Evolutionary conservation across 1,140 invertebrate species (phyloP).

Genomic region (Zophobas atratus): DNA sequence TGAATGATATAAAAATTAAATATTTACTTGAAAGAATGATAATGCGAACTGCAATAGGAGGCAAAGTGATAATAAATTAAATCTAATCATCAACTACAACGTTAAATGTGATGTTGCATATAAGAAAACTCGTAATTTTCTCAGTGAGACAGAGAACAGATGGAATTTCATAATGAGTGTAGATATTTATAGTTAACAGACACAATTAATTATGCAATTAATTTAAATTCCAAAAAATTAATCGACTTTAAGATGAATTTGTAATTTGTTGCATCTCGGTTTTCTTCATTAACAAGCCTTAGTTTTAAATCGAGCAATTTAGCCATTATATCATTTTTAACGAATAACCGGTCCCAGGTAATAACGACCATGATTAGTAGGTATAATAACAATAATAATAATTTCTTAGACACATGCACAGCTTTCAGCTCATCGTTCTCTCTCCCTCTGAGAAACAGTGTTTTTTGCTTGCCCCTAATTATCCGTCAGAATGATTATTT

Average conservation of each 20-base stretch:
- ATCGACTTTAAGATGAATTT: background rate
- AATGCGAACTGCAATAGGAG: too few species aligned
- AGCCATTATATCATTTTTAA: conserved; percentile 42
- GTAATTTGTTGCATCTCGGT: background rate
- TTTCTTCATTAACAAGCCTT: conserved; percentile 20
- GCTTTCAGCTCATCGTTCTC: conserved; percentile 2
- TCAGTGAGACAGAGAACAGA: too few species aligned
- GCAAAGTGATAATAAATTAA: too few species aligned
- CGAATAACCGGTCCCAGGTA: conserved; percentile 27
- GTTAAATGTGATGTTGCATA: too few species aligned
- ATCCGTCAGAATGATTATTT: conserved; percentile 11
- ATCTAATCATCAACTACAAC: too few species aligned
- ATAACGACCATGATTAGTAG: conserved; percentile 38
- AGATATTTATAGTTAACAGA: too few species aligned
- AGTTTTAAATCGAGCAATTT: conserved; percentile 20
- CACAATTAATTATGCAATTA: background rate
- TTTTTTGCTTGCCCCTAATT: conserved; percentile 5
- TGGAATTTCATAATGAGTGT: too few species aligned
- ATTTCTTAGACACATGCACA: conserved; percentile 15
- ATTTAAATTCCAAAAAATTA: conserved; percentile 4
- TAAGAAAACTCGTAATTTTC: too few species aligned
- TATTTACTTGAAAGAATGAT: too few species aligned
- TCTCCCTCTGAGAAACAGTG: background rate
- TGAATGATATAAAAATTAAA: too few species aligned
- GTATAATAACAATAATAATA: conserved; percentile 41